Evolutionary conservation across 2,888 invertebrate species (phyloP).

Genomic region (Tupiocoris notatus): DNA sequence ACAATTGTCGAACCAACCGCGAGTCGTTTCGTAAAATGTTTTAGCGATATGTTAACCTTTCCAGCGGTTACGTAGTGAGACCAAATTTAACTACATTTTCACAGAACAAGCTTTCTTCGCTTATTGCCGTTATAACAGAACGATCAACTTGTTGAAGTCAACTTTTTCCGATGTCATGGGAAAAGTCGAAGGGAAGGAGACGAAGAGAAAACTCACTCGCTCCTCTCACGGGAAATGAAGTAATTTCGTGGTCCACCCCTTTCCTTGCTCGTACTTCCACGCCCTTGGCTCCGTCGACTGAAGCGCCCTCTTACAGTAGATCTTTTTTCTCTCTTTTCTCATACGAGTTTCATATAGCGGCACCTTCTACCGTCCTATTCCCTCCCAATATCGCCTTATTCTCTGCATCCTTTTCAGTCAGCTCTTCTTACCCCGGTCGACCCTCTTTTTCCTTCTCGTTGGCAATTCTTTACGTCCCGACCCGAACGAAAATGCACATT

Average conservation of each 20-base stretch:
- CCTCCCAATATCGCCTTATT: slow-evolving; percentile 4
- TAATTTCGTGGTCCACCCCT: slow-evolving; percentile 22
- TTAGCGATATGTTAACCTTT: no score
- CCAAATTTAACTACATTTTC: no score
- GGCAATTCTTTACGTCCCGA: slow-evolving; percentile 11
- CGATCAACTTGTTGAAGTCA: slow-evolving; percentile 38
- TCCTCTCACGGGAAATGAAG: slow-evolving; percentile 33
- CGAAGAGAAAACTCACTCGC: slow-evolving; percentile 24
- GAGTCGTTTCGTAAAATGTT: no score
- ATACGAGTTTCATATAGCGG: slow-evolving; percentile 33
- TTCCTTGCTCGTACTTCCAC: not conserved
- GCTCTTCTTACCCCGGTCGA: not conserved
- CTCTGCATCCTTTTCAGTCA: not conserved
- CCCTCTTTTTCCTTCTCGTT: not conserved
- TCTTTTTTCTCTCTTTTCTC: slow-evolving; percentile 10
- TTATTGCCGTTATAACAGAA: slow-evolving; percentile 34
- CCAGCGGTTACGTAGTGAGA: no score
- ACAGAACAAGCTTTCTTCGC: no score
- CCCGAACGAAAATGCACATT: slow-evolving; percentile 12
- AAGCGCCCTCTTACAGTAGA: not conserved
- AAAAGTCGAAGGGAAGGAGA: not conserved
- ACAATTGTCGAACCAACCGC: no score
- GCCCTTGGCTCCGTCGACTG: not conserved
- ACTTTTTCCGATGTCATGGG: slow-evolving; percentile 11
- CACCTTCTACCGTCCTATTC: not conserved